Evolutionary conservation across 1,140 invertebrate species (phyloP), one percentile per base, ranked within the genome.

Genomic region (Heliconius hermathena): DNA sequence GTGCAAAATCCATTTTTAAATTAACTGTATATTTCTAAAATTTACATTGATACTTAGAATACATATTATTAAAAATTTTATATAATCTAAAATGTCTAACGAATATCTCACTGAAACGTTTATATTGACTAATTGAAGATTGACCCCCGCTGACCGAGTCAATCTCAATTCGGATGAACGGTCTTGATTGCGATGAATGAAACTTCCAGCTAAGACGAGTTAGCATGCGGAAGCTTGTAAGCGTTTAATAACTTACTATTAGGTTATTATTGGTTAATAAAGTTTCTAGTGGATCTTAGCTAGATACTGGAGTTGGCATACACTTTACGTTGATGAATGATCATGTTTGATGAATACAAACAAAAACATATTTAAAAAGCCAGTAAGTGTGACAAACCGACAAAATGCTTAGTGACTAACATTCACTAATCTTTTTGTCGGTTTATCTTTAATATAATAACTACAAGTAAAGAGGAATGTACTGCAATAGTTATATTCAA

Each of bases 141-240:
- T 81, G 76, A 76, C 77, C 72, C 77, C 49, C 78, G 73, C 29
- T 77, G 52, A 46, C 76, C 41, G 29, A 80, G 70, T 80, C 78
- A 76, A 80, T 80, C 78, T 80, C 71, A 76, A 80, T 80, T 76
- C 60, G 52, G 70, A 76, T 72, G 41, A 75, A 72, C 70, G 74
- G 75, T 75, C 76, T 71, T 81, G 77, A 75, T 81, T 79, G 71
- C 36, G 71, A 76, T 70, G 73, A 76, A 71, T 76, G 52, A 78
- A 73, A 73, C 77, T 78, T 78, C 16, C 71, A 54, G 18, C 49
- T 33, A 29, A 46, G 72, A 70, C 54, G 36, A 66, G 74, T 79
- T 70, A n/a, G 57, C 57, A 54, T 74, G 36, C 54, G 73, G 73
- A 79, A 46, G 73, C 73, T 49, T 60, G 57, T 74, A 36, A n/a